Conservation (phyloP, 1,140 invertebrate genomes). For the Teleopsis dalmanni region DNA sequence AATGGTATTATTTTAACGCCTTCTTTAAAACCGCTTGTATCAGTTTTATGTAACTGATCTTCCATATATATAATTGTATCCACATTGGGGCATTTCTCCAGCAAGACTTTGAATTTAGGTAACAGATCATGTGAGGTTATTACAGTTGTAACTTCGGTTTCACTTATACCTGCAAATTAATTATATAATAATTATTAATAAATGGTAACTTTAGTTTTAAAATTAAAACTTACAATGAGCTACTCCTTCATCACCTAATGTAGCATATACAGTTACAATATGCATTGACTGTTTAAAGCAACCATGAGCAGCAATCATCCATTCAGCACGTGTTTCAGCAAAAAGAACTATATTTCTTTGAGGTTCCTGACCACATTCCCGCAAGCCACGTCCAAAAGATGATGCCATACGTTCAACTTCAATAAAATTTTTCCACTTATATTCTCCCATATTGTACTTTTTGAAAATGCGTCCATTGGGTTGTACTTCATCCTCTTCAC, state of each 20-base stretch:
- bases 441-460: conserved; percentile 92
- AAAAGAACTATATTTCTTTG: conserved; percentile 82
- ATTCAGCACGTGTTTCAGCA: conserved; percentile 94
- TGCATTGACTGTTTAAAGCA: conserved; percentile 89
- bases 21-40: conserved; percentile 59
- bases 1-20: conserved; percentile 60
- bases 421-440: conserved; percentile 80
- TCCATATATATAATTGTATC: conserved; percentile 83
- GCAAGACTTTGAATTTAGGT: conserved; percentile 77
- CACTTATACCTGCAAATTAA: conserved; percentile 67
- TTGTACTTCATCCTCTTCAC: conserved; percentile 89
- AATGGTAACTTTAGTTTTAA: no score
- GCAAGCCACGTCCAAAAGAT: conserved; percentile 71
- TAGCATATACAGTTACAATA: conserved; percentile 95
- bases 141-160: conserved; percentile 87
- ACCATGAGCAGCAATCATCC: conserved; percentile 91
- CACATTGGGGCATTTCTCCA: conserved; percentile 60
- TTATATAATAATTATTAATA: no score
- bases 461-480: conserved; percentile 92
- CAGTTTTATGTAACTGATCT: conserved; percentile 67
- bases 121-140: conserved; percentile 84
- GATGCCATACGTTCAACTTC: conserved; percentile 69
- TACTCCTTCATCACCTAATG: conserved; percentile 91
- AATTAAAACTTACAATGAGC: conserved; percentile 62
- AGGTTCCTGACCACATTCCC: conserved; percentile 57